Evolutionary conservation across 2,113 vertebrate genomes (phyloP).

Genomic region (Picathartes gymnocephalus): DNA sequence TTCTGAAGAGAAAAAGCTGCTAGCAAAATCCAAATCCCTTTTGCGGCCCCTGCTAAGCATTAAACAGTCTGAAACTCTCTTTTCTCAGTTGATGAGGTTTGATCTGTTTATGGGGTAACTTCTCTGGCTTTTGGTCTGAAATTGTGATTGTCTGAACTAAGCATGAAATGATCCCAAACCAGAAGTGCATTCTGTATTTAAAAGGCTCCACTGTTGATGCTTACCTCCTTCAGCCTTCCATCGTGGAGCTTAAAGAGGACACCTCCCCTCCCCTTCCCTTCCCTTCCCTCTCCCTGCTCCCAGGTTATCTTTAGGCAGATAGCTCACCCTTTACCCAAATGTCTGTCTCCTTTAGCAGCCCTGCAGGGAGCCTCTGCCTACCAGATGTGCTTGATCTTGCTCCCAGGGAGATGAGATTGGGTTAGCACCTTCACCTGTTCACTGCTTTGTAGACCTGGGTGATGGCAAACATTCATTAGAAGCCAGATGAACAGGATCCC

Average conservation of each 20-base stretch:
- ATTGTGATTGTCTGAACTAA: neutral
- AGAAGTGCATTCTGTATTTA: neutral
- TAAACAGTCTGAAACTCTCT: neutral
- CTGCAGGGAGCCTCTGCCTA: neutral
- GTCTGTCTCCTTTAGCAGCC: neutral
- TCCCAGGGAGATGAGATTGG: neutral
- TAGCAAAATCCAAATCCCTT: neutral
- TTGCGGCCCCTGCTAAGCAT: neutral
- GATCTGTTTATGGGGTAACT: neutral
- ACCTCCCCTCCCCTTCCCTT: neutral
- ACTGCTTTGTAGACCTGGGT: neutral
- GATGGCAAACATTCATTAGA: neutral
- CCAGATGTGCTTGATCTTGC: neutral
- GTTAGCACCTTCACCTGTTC: conserved; percentile 25
- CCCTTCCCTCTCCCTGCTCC: neutral
- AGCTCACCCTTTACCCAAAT: neutral
- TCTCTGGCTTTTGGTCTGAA: neutral
- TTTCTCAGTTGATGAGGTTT: neutral
- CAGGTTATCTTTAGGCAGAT: neutral
- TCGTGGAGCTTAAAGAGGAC: neutral
- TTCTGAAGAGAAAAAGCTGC: conserved; percentile 19
- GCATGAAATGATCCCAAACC: neutral
- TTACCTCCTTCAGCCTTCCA: neutral
- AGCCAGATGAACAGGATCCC: neutral
- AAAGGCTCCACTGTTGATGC: neutral